A percentile compares a stretch with the other conserved stretches of the same genome.
Conservation (phyloP, 1,140 invertebrate genomes). For the Zeugodacus cucurbitae region DNA sequence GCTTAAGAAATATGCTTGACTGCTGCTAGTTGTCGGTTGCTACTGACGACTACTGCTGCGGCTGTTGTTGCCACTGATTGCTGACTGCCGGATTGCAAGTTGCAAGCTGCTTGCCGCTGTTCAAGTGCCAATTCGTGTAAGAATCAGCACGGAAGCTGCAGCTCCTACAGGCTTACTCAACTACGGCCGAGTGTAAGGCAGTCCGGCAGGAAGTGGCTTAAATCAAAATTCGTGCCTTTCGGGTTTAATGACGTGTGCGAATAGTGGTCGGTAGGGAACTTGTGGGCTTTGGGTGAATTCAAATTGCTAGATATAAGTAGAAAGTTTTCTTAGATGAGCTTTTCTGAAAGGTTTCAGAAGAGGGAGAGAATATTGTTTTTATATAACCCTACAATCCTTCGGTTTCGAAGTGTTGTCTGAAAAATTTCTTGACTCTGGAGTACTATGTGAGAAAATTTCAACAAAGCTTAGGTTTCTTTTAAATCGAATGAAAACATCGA, state of each 20-base stretch:
- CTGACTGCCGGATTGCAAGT: neutral
- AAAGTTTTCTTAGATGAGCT: too few relatives aligned
- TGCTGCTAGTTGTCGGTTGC: neutral
- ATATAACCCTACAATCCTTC: too few relatives aligned
- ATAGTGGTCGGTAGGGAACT: neutral
- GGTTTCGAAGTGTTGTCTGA: too few relatives aligned
- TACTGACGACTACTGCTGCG: neutral
- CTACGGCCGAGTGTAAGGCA: neutral
- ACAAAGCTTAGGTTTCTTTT: too few relatives aligned
- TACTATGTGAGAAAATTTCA: too few relatives aligned
- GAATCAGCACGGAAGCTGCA: conserved; percentile 20
- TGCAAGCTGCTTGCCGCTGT: neutral
- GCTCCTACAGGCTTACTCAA: neutral
- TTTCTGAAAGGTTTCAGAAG: too few relatives aligned
- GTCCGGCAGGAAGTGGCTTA: conserved; percentile 5
- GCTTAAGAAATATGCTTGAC: neutral
- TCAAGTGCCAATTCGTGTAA: conserved; percentile 23
- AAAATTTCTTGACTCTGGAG: too few relatives aligned
- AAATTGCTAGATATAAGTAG: too few relatives aligned
- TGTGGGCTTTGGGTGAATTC: too few relatives aligned
- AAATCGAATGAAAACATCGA: too few relatives aligned
- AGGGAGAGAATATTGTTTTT: too few relatives aligned
- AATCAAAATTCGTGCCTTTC: conserved; percentile 30
- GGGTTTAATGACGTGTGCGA: neutral
- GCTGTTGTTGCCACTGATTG: neutral